These are phyloP conservation scores for Carassius gibelio DNA, from an alignment of 2,113 vertebrate species.

Conservation along the genomic window DNA sequence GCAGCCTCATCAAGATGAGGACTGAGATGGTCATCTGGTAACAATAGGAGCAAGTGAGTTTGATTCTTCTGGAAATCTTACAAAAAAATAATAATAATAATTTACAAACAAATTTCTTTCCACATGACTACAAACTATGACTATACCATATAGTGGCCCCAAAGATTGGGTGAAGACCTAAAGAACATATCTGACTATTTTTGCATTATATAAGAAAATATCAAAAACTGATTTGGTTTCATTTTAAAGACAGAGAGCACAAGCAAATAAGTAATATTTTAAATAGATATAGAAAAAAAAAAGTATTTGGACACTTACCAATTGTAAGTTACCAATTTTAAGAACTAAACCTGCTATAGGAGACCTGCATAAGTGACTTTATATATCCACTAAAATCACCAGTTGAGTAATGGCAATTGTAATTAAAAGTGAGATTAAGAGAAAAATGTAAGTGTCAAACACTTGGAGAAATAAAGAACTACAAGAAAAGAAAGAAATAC, in stretches of 20 bases:
- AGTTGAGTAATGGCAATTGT: background rate
- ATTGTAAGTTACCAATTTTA: too few species aligned
- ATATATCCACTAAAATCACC: background rate
- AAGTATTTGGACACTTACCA: too few species aligned
- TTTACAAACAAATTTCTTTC: background rate
- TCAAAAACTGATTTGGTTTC: background rate
- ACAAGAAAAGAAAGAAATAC: too few species aligned
- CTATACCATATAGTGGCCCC: background rate
- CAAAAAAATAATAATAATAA: background rate
- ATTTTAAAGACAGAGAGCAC: background rate
- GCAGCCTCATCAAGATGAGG: conserved; percentile 33
- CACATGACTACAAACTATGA: background rate
- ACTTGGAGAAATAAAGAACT: too few species aligned
- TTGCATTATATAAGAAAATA: background rate
- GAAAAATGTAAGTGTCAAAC: too few species aligned
- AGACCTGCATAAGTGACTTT: background rate
- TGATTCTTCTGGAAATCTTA: background rate
- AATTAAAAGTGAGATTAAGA: too few species aligned
- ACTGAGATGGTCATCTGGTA: background rate
- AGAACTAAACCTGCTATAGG: background rate
- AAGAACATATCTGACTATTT: background rate
- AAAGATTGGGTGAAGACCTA: background rate
- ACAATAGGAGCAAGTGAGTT: background rate
- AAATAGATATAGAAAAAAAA: too few species aligned
- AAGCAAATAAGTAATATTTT: too few species aligned